Evolutionary conservation across 2,888 invertebrate species (phyloP), one percentile per base, ranked within the genome.

Genomic region (Noctua pronuba): DNA sequence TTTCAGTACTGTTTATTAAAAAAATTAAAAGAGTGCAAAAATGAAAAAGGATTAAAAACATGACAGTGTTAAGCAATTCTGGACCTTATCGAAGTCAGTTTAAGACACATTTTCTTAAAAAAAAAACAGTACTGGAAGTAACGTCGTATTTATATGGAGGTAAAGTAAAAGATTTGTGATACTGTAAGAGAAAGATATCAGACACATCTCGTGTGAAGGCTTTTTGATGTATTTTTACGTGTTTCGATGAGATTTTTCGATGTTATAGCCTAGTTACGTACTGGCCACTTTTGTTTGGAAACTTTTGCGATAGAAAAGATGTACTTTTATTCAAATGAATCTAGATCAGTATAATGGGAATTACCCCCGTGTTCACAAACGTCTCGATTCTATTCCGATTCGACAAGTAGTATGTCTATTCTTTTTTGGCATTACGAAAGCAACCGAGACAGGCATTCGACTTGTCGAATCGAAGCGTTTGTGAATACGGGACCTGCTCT

Each of bases 201-300:
- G 60, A 79, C 77, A 84, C 86, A 86, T 84, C 82, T 82, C 84
- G 74, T 82, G 74, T 75, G 79, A 86, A 74, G 88, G 91, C 89
- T 91, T 94, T 94, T 94, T 92, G 91, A 92, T 89, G 86, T 91
- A 90, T 91, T 93, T 93, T 93, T 89, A 91, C 84, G 82, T 89
- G 55, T 94, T 94, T 93, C 89, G 92, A 93, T 85, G 86, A 83
- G 58, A 87, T 92, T 92, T 94, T 93, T 92, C 85, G 88, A 93
- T 92, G 92, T 93, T 93, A 86, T 83, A 90, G 84, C 72, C 75
- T 72, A 24, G 49, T 21, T n/a, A n/a, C 52, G 38, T 10, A 55
- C 16, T 79, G 60, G 69, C 2, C 3, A 52, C 21, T 79, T 79
- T 65, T 72, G 75, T 68, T 75, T 0, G 35, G 8, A 65, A 64